phyloP scores from a whole-genome alignment of 2,113 vertebrate species.

The Pseudorectes ferrugineus region DNA sequence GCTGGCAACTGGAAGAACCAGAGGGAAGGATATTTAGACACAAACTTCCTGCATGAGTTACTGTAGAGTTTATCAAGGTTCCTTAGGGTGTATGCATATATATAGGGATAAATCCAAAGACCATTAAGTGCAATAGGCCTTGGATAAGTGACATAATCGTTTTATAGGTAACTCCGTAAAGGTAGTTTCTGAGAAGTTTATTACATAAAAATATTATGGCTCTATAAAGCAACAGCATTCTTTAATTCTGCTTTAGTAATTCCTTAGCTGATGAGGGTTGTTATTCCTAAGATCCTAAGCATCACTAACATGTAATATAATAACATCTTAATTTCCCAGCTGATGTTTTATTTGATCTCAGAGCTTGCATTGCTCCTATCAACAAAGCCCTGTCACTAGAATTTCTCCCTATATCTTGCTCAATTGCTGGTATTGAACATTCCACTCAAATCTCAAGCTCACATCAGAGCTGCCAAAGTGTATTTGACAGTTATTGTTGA shows the following conservation, averaged over 20 bases:
- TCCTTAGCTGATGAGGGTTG: background rate
- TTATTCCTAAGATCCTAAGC: background rate
- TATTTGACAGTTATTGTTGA: conserved; percentile 14
- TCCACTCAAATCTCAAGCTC: background rate
- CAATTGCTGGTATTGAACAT: background rate
- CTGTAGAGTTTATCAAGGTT: background rate
- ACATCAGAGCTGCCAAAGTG: background rate
- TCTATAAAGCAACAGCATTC: background rate
- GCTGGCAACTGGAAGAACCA: background rate
- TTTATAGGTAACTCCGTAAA: background rate
- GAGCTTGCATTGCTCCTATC: background rate
- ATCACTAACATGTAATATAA: background rate
- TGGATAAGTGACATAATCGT: background rate
- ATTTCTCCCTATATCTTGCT: background rate
- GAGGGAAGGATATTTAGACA: background rate
- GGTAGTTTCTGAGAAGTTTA: background rate
- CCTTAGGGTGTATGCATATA: background rate
- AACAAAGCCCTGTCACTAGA: background rate
- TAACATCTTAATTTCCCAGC: background rate
- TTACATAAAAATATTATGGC: background rate
- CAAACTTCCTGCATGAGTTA: background rate
- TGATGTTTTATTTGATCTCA: background rate
- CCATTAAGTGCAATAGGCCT: background rate
- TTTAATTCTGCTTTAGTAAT: background rate
- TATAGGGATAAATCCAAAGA: background rate